These are phyloP conservation scores for Melitaea athalia DNA, from an alignment of 2,888 invertebrate genomes.

Conservation along the genomic window DNA sequence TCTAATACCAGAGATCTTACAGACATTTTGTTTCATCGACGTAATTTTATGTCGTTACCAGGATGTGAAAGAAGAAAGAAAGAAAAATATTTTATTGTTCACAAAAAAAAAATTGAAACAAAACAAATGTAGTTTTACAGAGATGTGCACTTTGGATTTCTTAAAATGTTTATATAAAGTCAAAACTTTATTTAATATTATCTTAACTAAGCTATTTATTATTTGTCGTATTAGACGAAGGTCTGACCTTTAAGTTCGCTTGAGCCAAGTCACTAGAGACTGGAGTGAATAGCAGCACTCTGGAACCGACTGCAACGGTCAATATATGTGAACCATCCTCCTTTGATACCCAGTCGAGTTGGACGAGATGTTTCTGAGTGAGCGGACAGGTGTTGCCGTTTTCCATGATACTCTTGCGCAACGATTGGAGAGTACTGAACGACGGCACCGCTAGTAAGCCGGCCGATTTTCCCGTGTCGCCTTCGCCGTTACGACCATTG, in stretches of 20 bases:
- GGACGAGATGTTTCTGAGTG: constrained; percentile 96
- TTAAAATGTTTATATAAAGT: no score
- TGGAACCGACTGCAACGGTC: constrained; percentile 97
- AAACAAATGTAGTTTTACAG: no score
- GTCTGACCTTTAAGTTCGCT: constrained; percentile 90
- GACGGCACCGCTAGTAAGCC: constrained; percentile 93
- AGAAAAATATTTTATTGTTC: no score
- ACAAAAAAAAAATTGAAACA: no score
- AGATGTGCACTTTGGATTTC: no score
- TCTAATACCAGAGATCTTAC: no score
- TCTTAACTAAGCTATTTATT: not conserved
- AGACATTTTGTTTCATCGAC: no score
- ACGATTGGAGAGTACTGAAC: constrained; percentile 93
- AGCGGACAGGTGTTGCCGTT: constrained; percentile 95
- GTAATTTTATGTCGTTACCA: no score
- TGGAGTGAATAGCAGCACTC: constrained; percentile 95
- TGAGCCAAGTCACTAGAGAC: constrained; percentile 97
- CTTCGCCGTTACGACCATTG: constrained; percentile 80
- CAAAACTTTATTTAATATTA: no score
- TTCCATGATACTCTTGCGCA: constrained; percentile 93
- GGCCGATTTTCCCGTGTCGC: constrained; percentile 78
- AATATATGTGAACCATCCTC: constrained; percentile 99
- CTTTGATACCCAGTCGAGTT: constrained; percentile 99
- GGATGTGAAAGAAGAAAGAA: no score
- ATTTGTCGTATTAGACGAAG: not conserved